phyloP scores from a whole-genome alignment of 2,113 vertebrate genomes.

The Epinephelus lanceolatus region DNA sequence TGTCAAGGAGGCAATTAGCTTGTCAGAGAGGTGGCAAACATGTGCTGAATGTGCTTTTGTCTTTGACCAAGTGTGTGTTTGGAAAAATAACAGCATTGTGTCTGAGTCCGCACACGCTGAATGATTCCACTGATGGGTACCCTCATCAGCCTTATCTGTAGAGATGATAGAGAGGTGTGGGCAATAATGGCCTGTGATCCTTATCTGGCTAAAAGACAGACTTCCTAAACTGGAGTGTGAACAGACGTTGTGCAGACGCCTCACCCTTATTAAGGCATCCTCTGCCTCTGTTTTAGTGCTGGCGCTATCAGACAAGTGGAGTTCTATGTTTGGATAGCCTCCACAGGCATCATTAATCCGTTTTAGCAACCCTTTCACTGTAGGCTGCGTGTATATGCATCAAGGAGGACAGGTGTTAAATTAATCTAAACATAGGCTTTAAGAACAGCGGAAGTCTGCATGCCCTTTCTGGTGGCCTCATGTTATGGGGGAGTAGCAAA shows the following conservation, averaged over 20 bases:
- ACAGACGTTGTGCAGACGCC: constrained; percentile 49
- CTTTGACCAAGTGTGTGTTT: constrained; percentile 29
- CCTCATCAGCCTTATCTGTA: constrained; percentile 51
- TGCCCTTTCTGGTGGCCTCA: not conserved
- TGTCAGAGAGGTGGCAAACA: constrained; percentile 57
- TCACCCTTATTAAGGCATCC: constrained; percentile 65
- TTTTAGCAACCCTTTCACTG: constrained; percentile 26
- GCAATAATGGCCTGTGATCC: constrained; percentile 56
- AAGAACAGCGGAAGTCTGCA: constrained; percentile 2
- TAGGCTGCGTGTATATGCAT: constrained; percentile 18
- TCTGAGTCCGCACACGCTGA: constrained; percentile 10
- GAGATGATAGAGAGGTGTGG: constrained; percentile 62
- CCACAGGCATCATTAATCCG: constrained; percentile 56
- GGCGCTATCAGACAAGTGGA: constrained; percentile 30
- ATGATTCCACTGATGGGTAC: constrained; percentile 24
- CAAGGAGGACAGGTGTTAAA: constrained; percentile 37
- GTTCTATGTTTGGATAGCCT: constrained; percentile 62
- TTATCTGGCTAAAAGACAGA: constrained; percentile 58
- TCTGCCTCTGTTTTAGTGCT: constrained; percentile 24
- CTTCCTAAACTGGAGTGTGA: constrained; percentile 62
- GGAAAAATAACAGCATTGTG: constrained; percentile 43
- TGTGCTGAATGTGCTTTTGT: constrained; percentile 41
- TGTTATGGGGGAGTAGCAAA: constrained; percentile 3
- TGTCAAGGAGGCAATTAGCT: constrained; percentile 54
- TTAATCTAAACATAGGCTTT: constrained; percentile 25